A percentile compares a stretch with the other conserved stretches of the same genome.
phyloP scores from a whole-genome alignment of 2,797 vertebrate species.

The Aeoliscus strigatus region DNA sequence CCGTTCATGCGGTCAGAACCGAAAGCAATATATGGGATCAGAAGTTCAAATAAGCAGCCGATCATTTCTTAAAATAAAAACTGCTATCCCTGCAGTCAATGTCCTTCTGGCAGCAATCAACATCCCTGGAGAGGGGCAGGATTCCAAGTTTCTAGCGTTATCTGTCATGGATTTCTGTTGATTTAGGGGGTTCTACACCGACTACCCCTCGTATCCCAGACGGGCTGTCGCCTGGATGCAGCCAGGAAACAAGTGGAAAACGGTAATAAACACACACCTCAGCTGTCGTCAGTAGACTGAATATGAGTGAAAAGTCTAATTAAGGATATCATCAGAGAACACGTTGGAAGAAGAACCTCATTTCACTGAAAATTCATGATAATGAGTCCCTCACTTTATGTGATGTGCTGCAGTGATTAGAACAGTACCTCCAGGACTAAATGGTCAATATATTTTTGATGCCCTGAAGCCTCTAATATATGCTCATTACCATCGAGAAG shows the following conservation, averaged over 20 bases:
- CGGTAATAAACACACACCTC: slow-evolving; percentile 26
- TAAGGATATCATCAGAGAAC: too few relatives aligned
- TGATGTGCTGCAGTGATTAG: too few relatives aligned
- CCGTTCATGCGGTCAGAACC: not conserved
- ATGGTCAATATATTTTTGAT: too few relatives aligned
- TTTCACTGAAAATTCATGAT: too few relatives aligned
- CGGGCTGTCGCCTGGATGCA: slow-evolving; percentile 21
- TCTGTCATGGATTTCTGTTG: slow-evolving; percentile 43
- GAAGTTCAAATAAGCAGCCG: slow-evolving; percentile 23
- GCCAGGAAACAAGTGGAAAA: slow-evolving; percentile 16
- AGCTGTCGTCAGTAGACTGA: slow-evolving; percentile 9
- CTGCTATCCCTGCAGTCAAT: slow-evolving; percentile 14
- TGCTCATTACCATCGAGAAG: too few relatives aligned
- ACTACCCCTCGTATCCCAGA: slow-evolving; percentile 11
- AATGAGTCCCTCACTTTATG: too few relatives aligned
- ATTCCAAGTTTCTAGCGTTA: slow-evolving; percentile 38
- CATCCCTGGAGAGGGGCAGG: slow-evolving; percentile 21
- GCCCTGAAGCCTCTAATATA: too few relatives aligned
- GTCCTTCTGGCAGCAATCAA: slow-evolving; percentile 28
- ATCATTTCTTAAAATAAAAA: slow-evolving; percentile 3
- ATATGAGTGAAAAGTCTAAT: too few relatives aligned
- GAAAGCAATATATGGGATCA: slow-evolving; percentile 18
- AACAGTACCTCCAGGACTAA: too few relatives aligned
- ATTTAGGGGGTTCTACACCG: slow-evolving; percentile 38
- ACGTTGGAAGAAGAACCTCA: too few relatives aligned